phyloP scores from a whole-genome alignment of 2,888 invertebrate species.

The Matsumyia berberina region DNA sequence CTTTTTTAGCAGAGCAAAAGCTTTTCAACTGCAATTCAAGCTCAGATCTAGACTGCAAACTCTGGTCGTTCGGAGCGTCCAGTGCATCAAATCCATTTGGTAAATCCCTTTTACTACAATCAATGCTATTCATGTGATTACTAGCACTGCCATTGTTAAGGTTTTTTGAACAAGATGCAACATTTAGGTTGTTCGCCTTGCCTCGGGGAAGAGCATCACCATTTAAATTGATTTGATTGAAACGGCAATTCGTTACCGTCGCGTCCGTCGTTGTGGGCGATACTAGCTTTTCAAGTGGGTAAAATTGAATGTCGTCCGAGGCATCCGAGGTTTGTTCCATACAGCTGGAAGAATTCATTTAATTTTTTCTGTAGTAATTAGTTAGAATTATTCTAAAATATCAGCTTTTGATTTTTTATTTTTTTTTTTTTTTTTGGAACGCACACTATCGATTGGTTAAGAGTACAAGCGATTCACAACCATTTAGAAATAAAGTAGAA shows the following conservation, averaged over 20 bases:
- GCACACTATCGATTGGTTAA: neutral
- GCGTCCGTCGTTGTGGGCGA: conserved; percentile 41
- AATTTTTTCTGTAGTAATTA: neutral
- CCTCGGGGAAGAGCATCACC: conserved; percentile 17
- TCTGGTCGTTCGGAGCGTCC: conserved; percentile 86
- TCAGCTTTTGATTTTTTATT: too few species aligned
- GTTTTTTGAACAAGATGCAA: conserved; percentile 75
- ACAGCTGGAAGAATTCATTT: conserved; percentile 36
- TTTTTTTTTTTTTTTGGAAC: neutral
- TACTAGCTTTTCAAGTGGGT: conserved; percentile 45
- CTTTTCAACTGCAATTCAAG: conserved; percentile 89
- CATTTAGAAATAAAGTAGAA: conserved; percentile 26
- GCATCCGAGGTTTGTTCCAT: conserved; percentile 45
- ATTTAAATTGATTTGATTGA: conserved; percentile 47
- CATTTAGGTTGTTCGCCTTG: conserved; percentile 78
- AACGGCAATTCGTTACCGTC: conserved; percentile 36
- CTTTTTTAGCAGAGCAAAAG: conserved; percentile 84
- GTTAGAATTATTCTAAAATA: neutral
- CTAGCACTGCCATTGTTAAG: conserved; percentile 49
- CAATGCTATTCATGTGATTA: conserved; percentile 16
- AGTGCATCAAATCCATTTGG: conserved; percentile 76
- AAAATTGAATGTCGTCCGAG: conserved; percentile 44
- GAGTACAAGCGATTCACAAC: conserved; percentile 4
- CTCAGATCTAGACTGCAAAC: conserved; percentile 90
- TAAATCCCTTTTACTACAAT: conserved; percentile 53